Evolutionary conservation across 1,140 invertebrate genomes (phyloP).

Genomic region (Nautilus pompilius): DNA sequence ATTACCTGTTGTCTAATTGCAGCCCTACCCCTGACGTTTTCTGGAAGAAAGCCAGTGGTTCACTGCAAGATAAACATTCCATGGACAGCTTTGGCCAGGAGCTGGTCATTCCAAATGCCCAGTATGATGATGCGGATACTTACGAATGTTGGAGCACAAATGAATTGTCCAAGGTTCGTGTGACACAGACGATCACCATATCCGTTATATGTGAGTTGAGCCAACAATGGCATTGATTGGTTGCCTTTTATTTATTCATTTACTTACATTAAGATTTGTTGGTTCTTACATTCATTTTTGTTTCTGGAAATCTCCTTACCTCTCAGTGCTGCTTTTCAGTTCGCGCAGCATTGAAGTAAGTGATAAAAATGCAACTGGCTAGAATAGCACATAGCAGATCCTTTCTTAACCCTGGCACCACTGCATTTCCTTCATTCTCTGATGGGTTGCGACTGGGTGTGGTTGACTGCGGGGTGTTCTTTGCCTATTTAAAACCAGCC

Average conservation of each 20-base stretch:
- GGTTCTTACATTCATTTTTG: too few relatives aligned
- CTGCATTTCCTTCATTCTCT: too few relatives aligned
- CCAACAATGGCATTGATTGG: background rate
- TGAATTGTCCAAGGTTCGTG: constrained; percentile 20
- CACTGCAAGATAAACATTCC: constrained; percentile 17
- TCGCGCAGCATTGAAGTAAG: too few relatives aligned
- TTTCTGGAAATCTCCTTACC: too few relatives aligned
- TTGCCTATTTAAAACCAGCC: too few relatives aligned
- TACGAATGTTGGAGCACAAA: constrained; percentile 50
- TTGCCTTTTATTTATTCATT: background rate
- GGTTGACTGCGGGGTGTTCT: too few relatives aligned
- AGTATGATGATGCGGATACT: constrained; percentile 35
- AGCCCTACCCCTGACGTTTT: constrained; percentile 46
- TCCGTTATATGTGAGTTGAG: background rate
- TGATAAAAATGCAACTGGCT: too few relatives aligned
- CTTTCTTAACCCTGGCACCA: too few relatives aligned
- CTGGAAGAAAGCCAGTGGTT: constrained; percentile 28
- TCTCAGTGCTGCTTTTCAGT: too few relatives aligned
- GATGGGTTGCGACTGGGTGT: too few relatives aligned
- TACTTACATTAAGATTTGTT: too few relatives aligned
- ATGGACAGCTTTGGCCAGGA: constrained; percentile 44
- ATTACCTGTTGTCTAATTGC: background rate
- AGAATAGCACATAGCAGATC: too few relatives aligned
- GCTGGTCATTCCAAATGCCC: constrained; percentile 30
- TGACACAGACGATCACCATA: constrained; percentile 21